Percentiles rank a stretch among this genome's conserved stretches.
These are phyloP conservation scores for Apodemia hepburni DNA, from an alignment of 2,888 invertebrate species.

Conservation along the genomic window DNA sequence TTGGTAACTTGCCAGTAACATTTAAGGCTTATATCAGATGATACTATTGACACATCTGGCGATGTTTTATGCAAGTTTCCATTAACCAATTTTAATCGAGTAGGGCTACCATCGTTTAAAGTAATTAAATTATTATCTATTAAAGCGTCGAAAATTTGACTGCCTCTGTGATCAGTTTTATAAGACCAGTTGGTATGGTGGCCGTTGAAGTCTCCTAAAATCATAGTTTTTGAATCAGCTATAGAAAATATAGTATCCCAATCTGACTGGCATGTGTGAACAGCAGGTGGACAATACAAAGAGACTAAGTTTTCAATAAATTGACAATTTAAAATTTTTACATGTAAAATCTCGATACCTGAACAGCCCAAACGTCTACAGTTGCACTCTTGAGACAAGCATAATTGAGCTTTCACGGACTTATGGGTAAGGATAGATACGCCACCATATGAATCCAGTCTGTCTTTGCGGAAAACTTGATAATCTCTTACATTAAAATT, in stretches of 20 bases:
- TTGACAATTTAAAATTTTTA: conserved; percentile 9
- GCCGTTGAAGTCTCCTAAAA: too few species aligned
- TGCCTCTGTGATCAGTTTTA: too few species aligned
- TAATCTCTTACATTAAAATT: too few species aligned
- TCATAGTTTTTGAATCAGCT: background rate
- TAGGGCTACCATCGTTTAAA: background rate
- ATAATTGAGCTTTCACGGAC: too few species aligned
- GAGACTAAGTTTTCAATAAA: conserved; percentile 13
- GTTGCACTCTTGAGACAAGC: background rate
- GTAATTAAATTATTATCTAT: background rate
- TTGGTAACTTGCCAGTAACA: background rate
- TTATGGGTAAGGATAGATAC: too few species aligned
- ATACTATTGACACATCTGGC: background rate
- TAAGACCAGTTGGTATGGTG: too few species aligned
- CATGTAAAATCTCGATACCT: background rate
- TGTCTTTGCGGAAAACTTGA: too few species aligned
- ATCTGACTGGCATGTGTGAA: conserved; percentile 13
- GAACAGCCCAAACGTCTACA: background rate
- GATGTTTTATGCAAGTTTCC: background rate
- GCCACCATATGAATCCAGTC: too few species aligned
- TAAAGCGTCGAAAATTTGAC: background rate
- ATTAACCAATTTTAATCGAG: background rate
- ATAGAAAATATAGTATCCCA: conserved; percentile 17
- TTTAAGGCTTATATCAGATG: background rate
- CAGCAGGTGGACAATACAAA: conserved; percentile 18